phyloP scores from a whole-genome alignment of 2,113 vertebrate genomes.

The Aldabrachelys gigantea region DNA sequence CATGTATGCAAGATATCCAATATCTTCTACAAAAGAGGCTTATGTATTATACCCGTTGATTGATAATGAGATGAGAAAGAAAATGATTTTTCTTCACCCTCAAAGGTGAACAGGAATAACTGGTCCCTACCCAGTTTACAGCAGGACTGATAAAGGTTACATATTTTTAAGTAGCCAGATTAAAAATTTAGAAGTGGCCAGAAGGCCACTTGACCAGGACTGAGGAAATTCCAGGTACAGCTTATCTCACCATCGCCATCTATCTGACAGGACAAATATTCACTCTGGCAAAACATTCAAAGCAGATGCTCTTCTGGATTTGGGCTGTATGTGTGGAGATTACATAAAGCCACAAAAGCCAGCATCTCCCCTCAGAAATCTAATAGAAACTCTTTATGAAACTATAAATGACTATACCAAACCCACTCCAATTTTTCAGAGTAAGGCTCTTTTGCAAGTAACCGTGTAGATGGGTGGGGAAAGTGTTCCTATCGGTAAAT shows the following conservation, averaged over 20 bases:
- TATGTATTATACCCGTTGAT: neutral
- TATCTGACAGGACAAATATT: neutral
- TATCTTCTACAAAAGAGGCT: neutral
- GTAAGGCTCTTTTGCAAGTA: neutral
- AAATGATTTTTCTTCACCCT: neutral
- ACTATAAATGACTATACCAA: neutral
- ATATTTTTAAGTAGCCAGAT: neutral
- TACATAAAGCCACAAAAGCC: neutral
- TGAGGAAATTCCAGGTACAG: neutral
- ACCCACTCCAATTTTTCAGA: neutral
- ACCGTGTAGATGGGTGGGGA: rapidly evolving
- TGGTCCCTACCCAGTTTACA: neutral
- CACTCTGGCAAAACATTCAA: neutral
- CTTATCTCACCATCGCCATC: neutral
- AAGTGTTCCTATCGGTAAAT: neutral
- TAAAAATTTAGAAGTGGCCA: neutral
- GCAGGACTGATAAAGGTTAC: neutral
- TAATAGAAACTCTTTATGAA: neutral
- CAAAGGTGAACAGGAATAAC: neutral
- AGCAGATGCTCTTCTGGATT: neutral
- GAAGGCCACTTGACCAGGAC: neutral
- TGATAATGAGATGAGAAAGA: neutral
- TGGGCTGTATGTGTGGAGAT: neutral
- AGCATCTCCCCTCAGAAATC: neutral
- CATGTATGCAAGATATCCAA: rapidly evolving